Conservation (phyloP, 2,113 vertebrate species). For the Pterophyllum scalare region DNA sequence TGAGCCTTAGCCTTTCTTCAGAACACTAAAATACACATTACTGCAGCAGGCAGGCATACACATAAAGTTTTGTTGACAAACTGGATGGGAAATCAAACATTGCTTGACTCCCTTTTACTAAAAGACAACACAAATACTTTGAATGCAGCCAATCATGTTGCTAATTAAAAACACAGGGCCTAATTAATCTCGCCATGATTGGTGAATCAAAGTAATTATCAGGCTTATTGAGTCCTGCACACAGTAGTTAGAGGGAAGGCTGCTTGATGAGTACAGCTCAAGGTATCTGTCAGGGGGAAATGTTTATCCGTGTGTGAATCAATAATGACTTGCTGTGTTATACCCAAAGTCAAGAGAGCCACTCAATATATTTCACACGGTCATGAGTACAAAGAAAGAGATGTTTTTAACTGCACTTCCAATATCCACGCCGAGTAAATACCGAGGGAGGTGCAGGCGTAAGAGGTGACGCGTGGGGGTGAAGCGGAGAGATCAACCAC, state of each 20-base stretch:
- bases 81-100: conserved; percentile 40
- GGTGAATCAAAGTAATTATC: conserved; percentile 77
- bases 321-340: conserved; percentile 69
- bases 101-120: conserved; percentile 23
- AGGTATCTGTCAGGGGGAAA: conserved; percentile 70
- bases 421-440: conserved; percentile 57
- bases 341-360: conserved; percentile 73
- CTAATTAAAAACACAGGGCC: conserved; percentile 70
- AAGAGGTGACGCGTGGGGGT: conserved; percentile 41
- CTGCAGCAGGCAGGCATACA: not conserved
- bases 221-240: conserved; percentile 71
- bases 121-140: conserved; percentile 62
- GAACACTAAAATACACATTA: conserved; percentile 50
- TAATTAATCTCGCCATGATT: conserved; percentile 72
- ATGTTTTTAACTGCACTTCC: conserved; percentile 60
- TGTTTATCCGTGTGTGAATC: conserved; percentile 75
- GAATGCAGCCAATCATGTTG: conserved; percentile 66
- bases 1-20: conserved; percentile 79
- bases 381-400: conserved; percentile 43
- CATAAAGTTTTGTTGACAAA: not conserved
- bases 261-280: conserved; percentile 69
- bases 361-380: conserved; percentile 53
- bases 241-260: conserved; percentile 58
- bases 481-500: conserved; percentile 45
- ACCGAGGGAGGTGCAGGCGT: conserved; percentile 28